A percentile compares a stretch with the other conserved stretches of the same genome.
These are phyloP conservation scores for Stictonetta naevosa DNA, from an alignment of 2,113 vertebrate species.

Conservation along the genomic window DNA sequence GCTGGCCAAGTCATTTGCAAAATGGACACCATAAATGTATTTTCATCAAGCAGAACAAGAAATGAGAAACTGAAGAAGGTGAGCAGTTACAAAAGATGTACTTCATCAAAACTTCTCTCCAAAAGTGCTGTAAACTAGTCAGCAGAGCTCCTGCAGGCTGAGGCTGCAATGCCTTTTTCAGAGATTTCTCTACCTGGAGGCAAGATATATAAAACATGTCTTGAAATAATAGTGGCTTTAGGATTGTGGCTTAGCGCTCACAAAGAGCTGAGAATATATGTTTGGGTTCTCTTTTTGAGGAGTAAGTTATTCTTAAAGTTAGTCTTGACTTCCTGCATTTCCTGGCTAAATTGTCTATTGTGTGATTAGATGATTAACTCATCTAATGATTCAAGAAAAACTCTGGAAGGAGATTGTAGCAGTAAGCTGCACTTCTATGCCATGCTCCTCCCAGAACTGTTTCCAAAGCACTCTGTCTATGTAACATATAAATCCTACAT, in stretches of 20 bases:
- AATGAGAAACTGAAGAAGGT: not conserved
- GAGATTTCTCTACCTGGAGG: not conserved
- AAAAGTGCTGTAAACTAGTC: not conserved
- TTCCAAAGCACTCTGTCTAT: not conserved
- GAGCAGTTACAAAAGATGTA: not conserved
- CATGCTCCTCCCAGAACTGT: not conserved
- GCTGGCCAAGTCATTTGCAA: not conserved
- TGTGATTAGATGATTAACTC: not conserved
- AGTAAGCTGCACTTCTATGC: not conserved
- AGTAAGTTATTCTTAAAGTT: not conserved
- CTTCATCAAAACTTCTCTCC: not conserved
- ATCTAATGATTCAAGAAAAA: not conserved
- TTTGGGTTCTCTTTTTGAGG: not conserved
- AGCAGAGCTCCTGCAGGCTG: not conserved
- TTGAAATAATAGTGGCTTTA: not conserved
- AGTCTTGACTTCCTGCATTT: not conserved
- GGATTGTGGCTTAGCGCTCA: not conserved
- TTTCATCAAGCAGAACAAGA: not conserved
- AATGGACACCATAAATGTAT: not conserved
- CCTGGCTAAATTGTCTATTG: not conserved
- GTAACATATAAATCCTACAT: not conserved
- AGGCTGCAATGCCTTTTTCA: not conserved
- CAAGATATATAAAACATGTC: not conserved
- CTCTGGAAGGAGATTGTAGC: not conserved
- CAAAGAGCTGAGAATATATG: not conserved